Base-by-base conservation (phyloP, 2,888 invertebrate species). In the Pterobdella sp. region DNA sequence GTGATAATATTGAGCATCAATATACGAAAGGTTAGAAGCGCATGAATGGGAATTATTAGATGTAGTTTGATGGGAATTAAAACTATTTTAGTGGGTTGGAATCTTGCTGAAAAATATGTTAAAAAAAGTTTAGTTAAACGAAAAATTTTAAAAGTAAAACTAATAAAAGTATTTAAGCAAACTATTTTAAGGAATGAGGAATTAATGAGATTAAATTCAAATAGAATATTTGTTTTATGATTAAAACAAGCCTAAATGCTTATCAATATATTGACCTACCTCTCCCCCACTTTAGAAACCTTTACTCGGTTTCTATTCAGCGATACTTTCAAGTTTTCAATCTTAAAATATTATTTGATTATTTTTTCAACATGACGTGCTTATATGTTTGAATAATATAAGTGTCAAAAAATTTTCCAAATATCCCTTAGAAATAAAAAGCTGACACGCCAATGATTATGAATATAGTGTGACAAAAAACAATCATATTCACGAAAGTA, bases 261-360 rank as follows among this genome's bases (percentile, higher is more conserved):
- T 22, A 42, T 42, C 49, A 42, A 42, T 42, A 42, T 42, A 42
- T 42, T 22, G 49, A 42, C 42, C 74, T 77, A 82, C 82, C 81
- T 80, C 77, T 83, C 82, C 73, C 80, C 80, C 64, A 81, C 82
- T 79, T 82, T 82, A 63, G 83, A 83, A 72, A 82, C 80, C 80
- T 82, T 82, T 76, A 81, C 80, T 79, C 82, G 76, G 78, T 82
- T 77, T 76, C 82, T 80, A 76, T 94, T 94, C 76, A 96, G 85
- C 79, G 91, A 87, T 79, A 90, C 88, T 77, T 89, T 88, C 76
- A 94, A 86, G 81, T 89, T 85, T 72, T 88, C 87, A 76, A 94
- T 89, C 84, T 85, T 79, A 69, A 18, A 56, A n/a, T 56, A 26
- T 56, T 26, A 56, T 3, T 26, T 3, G 60, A 14, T 14, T 56